Evolutionary conservation across 2,888 invertebrate genomes (phyloP), one percentile per base, ranked within the genome.

Genomic region (Rhingia rostrata): DNA sequence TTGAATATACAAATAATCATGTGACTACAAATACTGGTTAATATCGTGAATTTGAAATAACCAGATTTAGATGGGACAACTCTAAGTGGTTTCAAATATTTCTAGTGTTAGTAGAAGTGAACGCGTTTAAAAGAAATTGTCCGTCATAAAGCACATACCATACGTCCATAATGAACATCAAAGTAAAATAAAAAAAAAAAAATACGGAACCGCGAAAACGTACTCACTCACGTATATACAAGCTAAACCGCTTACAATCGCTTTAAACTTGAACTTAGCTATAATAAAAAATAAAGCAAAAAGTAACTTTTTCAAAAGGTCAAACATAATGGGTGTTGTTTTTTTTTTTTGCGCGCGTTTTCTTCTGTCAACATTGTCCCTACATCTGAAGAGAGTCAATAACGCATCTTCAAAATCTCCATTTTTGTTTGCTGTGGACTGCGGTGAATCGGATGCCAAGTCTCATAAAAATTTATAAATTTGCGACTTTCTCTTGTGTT

Each of bases 401-500:
- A 30, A 41, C 39, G 35, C 35, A 53, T 14, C 53, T 53, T 7
- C 12, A 33, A 53, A 39, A 30, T 58, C n/a, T 5, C 9, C 4
- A 49, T 41, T n/a, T 30, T 35, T 32, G 9, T 22, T 49, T 39
- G 30, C 39, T 22, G 22, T 51, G 12, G 14, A 43, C 9, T 43
- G 9, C 12, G 7, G n/a, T 41, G 22, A 22, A 6, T 32, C 54
- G 6, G 54, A 9, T 30, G 56, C 35, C 6, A 35, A 35, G 14
- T 54, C 10, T n/a, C 22, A 32, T 12, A 51, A 70, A 54, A 47
- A 47, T 2, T 14, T 9, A 7, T 49, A 6, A 3, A 47, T 54
- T 63, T 64, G 74, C 64, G 47, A 79, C 79, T 79, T 79, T 79
- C 79, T 60, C 79, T 47, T 47, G 39, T 39, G 58, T 63, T 69